Evolutionary conservation across 2,888 invertebrate species (phyloP).

Genomic region (Tachystola acroxantha): DNA sequence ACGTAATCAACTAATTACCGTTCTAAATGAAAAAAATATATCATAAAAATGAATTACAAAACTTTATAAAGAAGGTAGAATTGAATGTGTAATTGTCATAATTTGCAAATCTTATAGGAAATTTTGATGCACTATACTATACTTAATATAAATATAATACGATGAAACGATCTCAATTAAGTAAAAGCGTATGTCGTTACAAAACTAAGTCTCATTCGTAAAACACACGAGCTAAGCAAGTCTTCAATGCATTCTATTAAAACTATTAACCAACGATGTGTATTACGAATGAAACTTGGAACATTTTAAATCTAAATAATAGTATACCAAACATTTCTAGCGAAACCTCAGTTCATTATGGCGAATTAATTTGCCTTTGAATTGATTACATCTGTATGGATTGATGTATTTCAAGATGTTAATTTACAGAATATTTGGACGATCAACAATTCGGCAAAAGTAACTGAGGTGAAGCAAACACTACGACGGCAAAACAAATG

Average conservation of each 20-base stretch:
- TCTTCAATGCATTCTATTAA: conserved; percentile 4
- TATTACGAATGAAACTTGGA: conserved; percentile 37
- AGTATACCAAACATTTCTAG: conserved; percentile 39
- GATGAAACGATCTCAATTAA: conserved; percentile 68
- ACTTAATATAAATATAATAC: conserved; percentile 75
- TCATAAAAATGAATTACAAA: conserved; percentile 30
- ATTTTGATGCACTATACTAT: conserved; percentile 67
- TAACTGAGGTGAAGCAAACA: conserved; percentile 51
- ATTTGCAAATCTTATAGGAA: conserved; percentile 62
- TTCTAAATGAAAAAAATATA: conserved; percentile 35
- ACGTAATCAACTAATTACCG: conserved; percentile 41
- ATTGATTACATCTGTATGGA: conserved; percentile 12
- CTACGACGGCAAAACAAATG: conserved; percentile 20
- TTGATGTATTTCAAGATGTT: no score
- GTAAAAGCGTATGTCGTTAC: conserved; percentile 72
- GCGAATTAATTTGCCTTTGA: conserved; percentile 25
- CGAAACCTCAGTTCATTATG: conserved; percentile 48
- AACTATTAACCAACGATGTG: conserved; percentile 16
- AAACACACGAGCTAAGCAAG: conserved; percentile 33
- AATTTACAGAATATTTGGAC: no score
- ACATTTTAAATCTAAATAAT: conserved; percentile 42
- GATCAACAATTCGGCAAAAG: conserved; percentile 31
- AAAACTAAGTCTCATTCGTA: conserved; percentile 37
- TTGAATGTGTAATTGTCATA: conserved; percentile 66
- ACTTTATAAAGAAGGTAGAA: conserved; percentile 29